A percentile compares a stretch with the other conserved stretches of the same genome.
These are phyloP conservation scores for Tiliacea aurago DNA, from an alignment of 2,888 invertebrate species.

Conservation along the genomic window DNA sequence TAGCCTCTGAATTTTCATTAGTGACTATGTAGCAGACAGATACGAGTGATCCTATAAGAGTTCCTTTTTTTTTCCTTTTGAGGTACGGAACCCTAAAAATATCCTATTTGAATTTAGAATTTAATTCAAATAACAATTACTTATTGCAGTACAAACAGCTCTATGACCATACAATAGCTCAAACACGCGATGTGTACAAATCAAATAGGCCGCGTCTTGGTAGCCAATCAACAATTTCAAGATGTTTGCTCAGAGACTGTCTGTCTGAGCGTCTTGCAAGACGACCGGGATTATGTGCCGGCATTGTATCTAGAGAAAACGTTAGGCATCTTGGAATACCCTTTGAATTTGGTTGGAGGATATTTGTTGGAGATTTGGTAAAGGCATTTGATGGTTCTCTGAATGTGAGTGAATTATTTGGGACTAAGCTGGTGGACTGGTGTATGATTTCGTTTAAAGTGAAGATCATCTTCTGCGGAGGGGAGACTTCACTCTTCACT, in stretches of 20 bases:
- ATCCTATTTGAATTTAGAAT: background rate
- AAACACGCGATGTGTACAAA: conserved; percentile 84
- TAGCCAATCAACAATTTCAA: conserved; percentile 88
- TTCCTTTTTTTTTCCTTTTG: no score
- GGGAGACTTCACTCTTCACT: no score
- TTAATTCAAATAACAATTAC: conserved; percentile 4
- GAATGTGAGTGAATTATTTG: conserved; percentile 16
- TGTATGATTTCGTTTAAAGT: background rate
- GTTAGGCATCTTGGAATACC: conserved; percentile 58
- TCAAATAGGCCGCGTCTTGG: conserved; percentile 85
- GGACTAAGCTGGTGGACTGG: no score
- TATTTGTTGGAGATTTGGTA: conserved; percentile 17
- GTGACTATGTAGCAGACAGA: no score
- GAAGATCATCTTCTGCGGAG: background rate
- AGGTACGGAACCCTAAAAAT: no score
- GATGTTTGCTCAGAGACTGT: conserved; percentile 81
- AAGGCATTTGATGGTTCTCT: conserved; percentile 37
- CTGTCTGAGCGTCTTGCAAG: conserved; percentile 66
- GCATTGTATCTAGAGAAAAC: conserved; percentile 58
- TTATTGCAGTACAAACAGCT: conserved; percentile 71
- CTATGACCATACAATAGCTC: conserved; percentile 63
- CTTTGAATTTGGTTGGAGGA: conserved; percentile 55
- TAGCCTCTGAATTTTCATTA: no score
- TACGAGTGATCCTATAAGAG: no score
- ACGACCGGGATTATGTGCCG: conserved; percentile 58